Evolutionary conservation across 2,888 invertebrate genomes (phyloP), one percentile per base, ranked within the genome.

Genomic region (Panzeria rudis): DNA sequence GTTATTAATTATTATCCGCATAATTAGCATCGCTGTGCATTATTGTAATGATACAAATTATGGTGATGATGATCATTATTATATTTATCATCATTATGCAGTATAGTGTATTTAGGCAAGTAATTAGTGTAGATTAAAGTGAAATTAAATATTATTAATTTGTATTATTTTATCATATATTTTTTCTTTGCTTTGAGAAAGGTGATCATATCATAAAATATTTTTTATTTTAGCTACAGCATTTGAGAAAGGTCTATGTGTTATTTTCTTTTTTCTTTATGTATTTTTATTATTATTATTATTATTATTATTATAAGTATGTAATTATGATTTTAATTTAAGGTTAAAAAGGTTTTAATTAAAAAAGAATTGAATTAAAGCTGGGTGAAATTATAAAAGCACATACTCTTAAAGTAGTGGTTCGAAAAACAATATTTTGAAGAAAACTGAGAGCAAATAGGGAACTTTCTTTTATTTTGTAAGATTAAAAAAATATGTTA

Each of bases 91-190:
- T 69, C 62, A 77, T 79, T 54, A 54, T 77, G 54, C 44, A 29
- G 44, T 52, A 47, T 44, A 56, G 61, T 59, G 47, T 59, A 64
- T 69, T 75, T 75, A 81, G 59, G 44, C 66, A 66, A 81, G 54
- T 84, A 84, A 84, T 84, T 84, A 81, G 64, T 80, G 76, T 77
- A 80, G 61, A 77, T 84, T 72, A 76, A 84, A 84, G 71, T 80
- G 72, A 76, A 84, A 77, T 84, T 66, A 77, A 83, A 69, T 69
- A 5, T 82, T 56, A 62, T 54, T 69, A 13, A 69, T 81, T 56
- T 47, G 20, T 69, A 17, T 64, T 64, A 35, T 13, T 41, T 66
- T 64, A 41, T 75, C 35, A 47, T 68, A 25, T 50, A 35, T 20
- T 56, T 71, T 44, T 23, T 41, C 35, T 35, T 61, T 38, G 13